These are phyloP conservation scores for Proctacanthus coquilletti DNA, from an alignment of 1,140 invertebrate species.

Conservation along the genomic window DNA sequence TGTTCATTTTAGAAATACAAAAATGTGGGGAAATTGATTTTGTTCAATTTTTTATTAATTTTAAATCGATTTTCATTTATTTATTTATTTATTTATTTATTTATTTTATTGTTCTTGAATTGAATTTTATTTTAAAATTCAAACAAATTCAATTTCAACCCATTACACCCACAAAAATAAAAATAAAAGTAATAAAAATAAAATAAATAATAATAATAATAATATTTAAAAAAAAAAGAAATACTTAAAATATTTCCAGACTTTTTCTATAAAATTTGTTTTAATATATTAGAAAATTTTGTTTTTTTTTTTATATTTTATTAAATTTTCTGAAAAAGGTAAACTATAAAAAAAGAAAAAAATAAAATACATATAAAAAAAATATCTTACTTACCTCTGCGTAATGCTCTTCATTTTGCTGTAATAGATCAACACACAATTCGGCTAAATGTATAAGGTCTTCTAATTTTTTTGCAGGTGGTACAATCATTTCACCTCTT, in stretches of 20 bases:
- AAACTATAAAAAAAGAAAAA: too few relatives aligned
- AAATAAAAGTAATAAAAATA: neutral
- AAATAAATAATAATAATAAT: too few relatives aligned
- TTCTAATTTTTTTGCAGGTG: slow-evolving; percentile 81
- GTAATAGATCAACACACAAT: slow-evolving; percentile 92
- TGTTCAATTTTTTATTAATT: neutral
- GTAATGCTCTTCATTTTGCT: slow-evolving; percentile 99
- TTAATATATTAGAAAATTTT: too few relatives aligned
- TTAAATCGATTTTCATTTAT: neutral
- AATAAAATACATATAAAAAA: too few relatives aligned
- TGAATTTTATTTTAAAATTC: neutral
- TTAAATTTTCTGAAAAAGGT: neutral
- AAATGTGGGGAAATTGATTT: neutral
- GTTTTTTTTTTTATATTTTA: too few relatives aligned
- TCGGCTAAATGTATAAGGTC: slow-evolving; percentile 95
- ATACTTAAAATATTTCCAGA: too few relatives aligned
- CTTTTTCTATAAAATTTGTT: too few relatives aligned
- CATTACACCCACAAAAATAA: too few relatives aligned
- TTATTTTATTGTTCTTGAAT: neutral
- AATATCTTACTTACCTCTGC: slow-evolving; percentile 73
- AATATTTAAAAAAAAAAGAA: too few relatives aligned
- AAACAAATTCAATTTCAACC: neutral
- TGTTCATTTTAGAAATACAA: neutral
- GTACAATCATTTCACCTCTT: slow-evolving; percentile 61
- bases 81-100: neutral